Percentiles rank a stretch among this genome's conserved stretches.
Evolutionary conservation across 2,888 invertebrate species (phyloP).

Genomic region (Drosophila nr. perissopoda): DNA sequence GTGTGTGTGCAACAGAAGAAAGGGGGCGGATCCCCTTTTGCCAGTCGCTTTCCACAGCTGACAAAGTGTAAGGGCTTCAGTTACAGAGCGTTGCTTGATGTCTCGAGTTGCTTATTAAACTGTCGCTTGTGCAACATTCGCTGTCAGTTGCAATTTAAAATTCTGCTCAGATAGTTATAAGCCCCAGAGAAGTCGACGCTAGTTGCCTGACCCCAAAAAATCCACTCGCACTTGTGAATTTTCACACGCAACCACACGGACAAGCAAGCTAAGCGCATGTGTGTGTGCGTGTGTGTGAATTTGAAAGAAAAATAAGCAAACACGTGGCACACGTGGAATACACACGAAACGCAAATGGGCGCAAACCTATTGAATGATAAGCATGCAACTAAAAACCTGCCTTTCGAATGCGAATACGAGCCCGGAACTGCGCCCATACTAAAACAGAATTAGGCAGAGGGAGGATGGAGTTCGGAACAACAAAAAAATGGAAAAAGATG

Average conservation of each 20-base stretch:
- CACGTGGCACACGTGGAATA: conserved; percentile 46
- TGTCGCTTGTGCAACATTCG: conserved; percentile 28
- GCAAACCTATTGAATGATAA: conserved; percentile 61
- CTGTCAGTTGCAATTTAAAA: conserved; percentile 45
- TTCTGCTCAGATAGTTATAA: conserved; percentile 29
- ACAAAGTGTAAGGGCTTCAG: conserved; percentile 3
- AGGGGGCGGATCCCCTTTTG: background rate
- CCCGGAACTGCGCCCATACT: conserved; percentile 23
- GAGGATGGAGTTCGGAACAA: background rate
- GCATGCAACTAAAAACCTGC: conserved; percentile 52
- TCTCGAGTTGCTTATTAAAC: conserved; percentile 47
- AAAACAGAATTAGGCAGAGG: conserved; percentile 43
- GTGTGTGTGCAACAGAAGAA: background rate
- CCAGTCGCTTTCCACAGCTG: background rate
- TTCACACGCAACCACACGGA: conserved; percentile 55
- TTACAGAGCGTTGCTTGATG: conserved; percentile 29
- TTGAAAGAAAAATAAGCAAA: conserved; percentile 48
- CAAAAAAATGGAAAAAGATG: conserved; percentile 14
- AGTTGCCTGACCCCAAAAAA: conserved; percentile 30
- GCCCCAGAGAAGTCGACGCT: background rate
- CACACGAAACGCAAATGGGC: conserved; percentile 37
- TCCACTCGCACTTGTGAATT: conserved; percentile 62
- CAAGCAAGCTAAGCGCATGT: conserved; percentile 1
- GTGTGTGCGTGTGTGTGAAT: conserved; percentile 12
- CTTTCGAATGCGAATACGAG: conserved; percentile 7